These are phyloP conservation scores for Drosophila seguyi DNA, from an alignment of 1,140 invertebrate species.

Conservation along the genomic window DNA sequence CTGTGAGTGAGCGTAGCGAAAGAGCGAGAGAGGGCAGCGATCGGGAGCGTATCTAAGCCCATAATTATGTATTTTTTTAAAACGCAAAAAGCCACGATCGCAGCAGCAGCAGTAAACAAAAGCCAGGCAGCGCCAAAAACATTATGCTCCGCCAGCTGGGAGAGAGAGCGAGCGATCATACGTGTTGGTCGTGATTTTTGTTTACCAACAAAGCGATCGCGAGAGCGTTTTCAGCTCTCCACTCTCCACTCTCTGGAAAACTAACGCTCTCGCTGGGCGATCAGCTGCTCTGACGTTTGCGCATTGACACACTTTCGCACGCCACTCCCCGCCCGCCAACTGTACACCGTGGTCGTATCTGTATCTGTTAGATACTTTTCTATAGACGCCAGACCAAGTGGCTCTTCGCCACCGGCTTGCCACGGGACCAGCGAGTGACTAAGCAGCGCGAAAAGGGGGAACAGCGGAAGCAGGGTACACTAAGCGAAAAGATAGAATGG, in stretches of 20 bases:
- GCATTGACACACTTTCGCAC: constrained; percentile 76
- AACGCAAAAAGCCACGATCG: constrained; percentile 69
- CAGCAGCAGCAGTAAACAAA: constrained; percentile 45
- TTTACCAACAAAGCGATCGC: constrained; percentile 70
- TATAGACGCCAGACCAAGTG: constrained; percentile 69
- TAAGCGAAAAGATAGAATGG: background rate
- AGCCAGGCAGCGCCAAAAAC: constrained; percentile 56
- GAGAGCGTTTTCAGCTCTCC: constrained; percentile 5
- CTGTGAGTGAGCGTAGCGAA: constrained; percentile 9
- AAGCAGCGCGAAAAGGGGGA: constrained; percentile 5
- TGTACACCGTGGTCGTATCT: background rate
- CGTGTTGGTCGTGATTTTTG: constrained; percentile 73
- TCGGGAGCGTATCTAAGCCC: constrained; percentile 71
- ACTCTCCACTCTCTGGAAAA: constrained; percentile 8
- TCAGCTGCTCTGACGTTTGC: constrained; percentile 78
- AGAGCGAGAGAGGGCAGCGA: constrained; percentile 15
- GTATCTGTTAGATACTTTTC: constrained; percentile 56
- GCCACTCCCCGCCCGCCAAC: constrained; percentile 2
- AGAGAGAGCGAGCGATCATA: constrained; percentile 62
- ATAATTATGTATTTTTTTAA: constrained; percentile 84
- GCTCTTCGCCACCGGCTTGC: constrained; percentile 63
- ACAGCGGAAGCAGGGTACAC: constrained; percentile 2
- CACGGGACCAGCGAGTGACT: constrained; percentile 41
- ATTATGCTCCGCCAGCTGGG: constrained; percentile 73
- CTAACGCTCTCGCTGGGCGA: constrained; percentile 47